phyloP scores from a whole-genome alignment of 2,797 vertebrate genomes.

The Danio jaintianensis region DNA sequence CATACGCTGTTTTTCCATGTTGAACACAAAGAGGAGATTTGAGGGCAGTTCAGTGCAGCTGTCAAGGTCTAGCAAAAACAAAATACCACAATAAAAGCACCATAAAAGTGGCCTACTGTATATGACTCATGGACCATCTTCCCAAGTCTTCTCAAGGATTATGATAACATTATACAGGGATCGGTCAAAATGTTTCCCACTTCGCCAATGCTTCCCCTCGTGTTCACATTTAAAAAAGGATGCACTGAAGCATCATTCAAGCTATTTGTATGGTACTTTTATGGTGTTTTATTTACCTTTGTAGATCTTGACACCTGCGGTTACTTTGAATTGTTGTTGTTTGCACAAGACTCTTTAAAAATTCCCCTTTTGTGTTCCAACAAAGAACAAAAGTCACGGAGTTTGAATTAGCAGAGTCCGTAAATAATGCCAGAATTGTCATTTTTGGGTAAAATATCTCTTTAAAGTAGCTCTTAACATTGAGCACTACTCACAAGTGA shows the following conservation, averaged over 20 bases:
- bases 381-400: not conserved
- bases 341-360: not conserved
- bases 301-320: not conserved
- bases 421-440: slow-evolving; percentile 2
- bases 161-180: not conserved
- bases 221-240: not conserved
- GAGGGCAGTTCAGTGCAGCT: not conserved
- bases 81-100: not conserved
- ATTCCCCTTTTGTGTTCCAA: not conserved
- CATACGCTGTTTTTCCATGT: slow-evolving; percentile 8
- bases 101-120: not conserved
- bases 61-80: not conserved
- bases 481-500: slow-evolving; percentile 21
- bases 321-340: not conserved
- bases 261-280: not conserved
- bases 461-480: slow-evolving; percentile 29
- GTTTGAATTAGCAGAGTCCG: not conserved
- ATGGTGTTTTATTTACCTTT: not conserved
- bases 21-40: not conserved
- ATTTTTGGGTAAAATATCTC: not conserved
- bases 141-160: not conserved
- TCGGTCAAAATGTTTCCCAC: not conserved
- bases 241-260: not conserved
- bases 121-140: not conserved
- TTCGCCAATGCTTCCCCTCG: not conserved